Percentiles rank a stretch among this genome's conserved stretches.
phyloP scores from a whole-genome alignment of 2,113 vertebrate genomes.

The Lagopus leucura region DNA sequence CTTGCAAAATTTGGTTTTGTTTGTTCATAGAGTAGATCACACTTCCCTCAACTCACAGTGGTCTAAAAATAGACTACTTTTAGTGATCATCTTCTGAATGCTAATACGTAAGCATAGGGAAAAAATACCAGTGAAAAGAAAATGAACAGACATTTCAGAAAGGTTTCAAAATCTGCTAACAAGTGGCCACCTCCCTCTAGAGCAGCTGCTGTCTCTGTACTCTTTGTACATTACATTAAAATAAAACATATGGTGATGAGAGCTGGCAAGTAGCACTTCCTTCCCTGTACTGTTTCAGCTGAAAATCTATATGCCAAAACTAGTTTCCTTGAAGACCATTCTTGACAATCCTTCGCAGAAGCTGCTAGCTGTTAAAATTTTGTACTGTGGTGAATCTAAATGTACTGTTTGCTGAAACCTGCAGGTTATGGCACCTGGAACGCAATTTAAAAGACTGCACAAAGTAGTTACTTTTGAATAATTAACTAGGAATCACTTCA shows the following conservation, averaged over 20 bases:
- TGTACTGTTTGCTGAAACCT: slow-evolving; percentile 53
- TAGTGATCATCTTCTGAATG: slow-evolving; percentile 27
- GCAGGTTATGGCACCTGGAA: slow-evolving; percentile 8
- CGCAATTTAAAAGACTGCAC: background rate
- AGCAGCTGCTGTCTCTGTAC: slow-evolving; percentile 81
- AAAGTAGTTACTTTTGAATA: background rate
- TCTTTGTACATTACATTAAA: slow-evolving; percentile 66
- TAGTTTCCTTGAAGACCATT: slow-evolving; percentile 44
- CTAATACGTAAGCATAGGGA: slow-evolving; percentile 38
- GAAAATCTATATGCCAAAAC: slow-evolving; percentile 30
- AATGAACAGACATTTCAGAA: slow-evolving; percentile 34
- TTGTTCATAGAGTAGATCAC: background rate
- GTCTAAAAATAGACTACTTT: slow-evolving; percentile 27
- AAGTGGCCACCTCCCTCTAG: slow-evolving; percentile 59
- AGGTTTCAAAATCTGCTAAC: slow-evolving; percentile 1
- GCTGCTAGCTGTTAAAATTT: slow-evolving; percentile 34
- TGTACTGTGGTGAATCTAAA: slow-evolving; percentile 47
- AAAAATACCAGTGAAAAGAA: background rate
- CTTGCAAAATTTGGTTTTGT: background rate
- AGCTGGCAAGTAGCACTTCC: slow-evolving; percentile 84
- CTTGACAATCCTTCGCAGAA: slow-evolving; percentile 67
- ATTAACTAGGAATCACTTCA: background rate
- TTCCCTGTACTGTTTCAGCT: slow-evolving; percentile 48
- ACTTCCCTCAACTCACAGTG: background rate
- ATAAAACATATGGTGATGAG: slow-evolving; percentile 74